Evolutionary conservation across 1,140 invertebrate species (phyloP).

Genomic region (Campoletis sonorensis): DNA sequence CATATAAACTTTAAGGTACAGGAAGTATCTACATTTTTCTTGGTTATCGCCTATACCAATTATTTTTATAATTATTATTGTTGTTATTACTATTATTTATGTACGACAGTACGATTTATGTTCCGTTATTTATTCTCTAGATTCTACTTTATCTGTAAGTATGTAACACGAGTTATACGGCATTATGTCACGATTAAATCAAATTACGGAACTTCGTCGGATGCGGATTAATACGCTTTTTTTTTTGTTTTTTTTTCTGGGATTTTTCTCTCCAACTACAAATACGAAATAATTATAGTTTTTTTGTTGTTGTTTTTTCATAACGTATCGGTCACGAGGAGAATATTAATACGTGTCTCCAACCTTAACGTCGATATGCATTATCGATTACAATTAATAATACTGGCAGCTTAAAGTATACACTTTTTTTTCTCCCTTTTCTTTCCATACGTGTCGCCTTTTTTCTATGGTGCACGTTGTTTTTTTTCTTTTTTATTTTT

Average conservation of each 20-base stretch:
- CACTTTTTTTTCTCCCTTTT: slow-evolving; percentile 9
- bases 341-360: slow-evolving; percentile 59
- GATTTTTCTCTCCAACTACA: neutral
- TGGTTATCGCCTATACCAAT: slow-evolving; percentile 57
- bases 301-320: no score
- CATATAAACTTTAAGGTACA: slow-evolving; percentile 73
- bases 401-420: slow-evolving; percentile 72
- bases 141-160: slow-evolving; percentile 57
- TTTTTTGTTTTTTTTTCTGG: slow-evolving; percentile 17
- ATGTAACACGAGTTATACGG: slow-evolving; percentile 57
- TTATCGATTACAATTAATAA: slow-evolving; percentile 73
- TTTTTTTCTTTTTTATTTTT: neutral
- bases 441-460: neutral
- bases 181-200: slow-evolving; percentile 60
- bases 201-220: slow-evolving; percentile 57
- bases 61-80: slow-evolving; percentile 40
- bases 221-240: slow-evolving; percentile 2
- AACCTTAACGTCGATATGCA: slow-evolving; percentile 70
- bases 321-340: no score
- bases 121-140: slow-evolving; percentile 22
- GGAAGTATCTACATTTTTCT: slow-evolving; percentile 71
- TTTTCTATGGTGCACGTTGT: neutral
- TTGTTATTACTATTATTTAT: slow-evolving; percentile 1
- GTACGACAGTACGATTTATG: slow-evolving; percentile 45
- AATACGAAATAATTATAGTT: slow-evolving; percentile 62